Base-by-base conservation (phyloP, 2,797 vertebrate genomes). In the Mionectes olivaceus region DNA sequence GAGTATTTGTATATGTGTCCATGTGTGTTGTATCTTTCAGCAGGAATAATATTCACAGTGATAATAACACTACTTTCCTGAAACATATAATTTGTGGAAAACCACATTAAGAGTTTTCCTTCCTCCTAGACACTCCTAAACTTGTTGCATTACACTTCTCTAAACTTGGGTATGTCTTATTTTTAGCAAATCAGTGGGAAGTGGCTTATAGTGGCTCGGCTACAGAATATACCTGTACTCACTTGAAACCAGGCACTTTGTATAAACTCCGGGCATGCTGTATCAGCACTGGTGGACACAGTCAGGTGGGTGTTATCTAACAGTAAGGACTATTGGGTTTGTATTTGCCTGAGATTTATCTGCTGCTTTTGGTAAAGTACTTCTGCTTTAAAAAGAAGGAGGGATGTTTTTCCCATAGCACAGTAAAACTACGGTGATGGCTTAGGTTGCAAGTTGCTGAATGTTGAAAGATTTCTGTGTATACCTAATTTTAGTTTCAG, bases 251-350 rank as follows among this genome's bases (percentile, higher is more conserved):
- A 55, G 99, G 99, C 95, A 99, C 99, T 97, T 97, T 98, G 97
- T 99, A 99, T 97, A 98, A 97, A 91, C 98, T 99, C 79, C 99
- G 99, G 63, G 98, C 99, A 43, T 99, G 99, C 97, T 99, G 99
- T 97, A 99, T 99, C 98, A 99, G 99, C 96, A 99, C 99, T 37
- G 99, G 99, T 11, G 99, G 99, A 69, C 99, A 99, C 97, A 99
- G 99, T 96, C 99, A 98, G 98, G 99, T 99, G 91, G 47, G 97
- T 94, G 2, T 25, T 49, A 16, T 4, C 33, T 53, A 56, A 55
- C 5, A 10, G 0, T 18, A 49, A 75, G 8, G 23, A 32, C 28
- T 77, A 0, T 5, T 15, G 0, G 24, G 1, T 67, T 91, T 59
- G 2, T 49, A 4, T 78, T 92, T 85, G 68, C 61, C 17, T 52